Conservation (phyloP, 1,140 invertebrate species). For the Mylabris phalerata region DNA sequence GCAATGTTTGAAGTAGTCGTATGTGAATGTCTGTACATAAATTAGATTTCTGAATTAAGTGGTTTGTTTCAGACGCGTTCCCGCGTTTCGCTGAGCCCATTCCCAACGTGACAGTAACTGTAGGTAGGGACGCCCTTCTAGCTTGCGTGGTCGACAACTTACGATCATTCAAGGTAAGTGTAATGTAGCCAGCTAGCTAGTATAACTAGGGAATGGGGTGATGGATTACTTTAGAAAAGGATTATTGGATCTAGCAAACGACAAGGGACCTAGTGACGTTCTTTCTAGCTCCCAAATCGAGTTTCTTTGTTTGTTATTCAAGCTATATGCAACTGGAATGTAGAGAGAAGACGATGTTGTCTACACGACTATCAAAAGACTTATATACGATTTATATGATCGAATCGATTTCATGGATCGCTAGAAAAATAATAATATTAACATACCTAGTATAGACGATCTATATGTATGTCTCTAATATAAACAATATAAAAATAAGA, state of each 20-base stretch:
- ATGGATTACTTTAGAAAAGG: constrained; percentile 29
- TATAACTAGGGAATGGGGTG: not conserved
- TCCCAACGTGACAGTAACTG: constrained; percentile 86
- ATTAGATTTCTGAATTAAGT: constrained; percentile 13
- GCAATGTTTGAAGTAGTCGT: too few relatives aligned
- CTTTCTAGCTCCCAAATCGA: constrained; percentile 21
- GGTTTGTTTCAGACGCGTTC: constrained; percentile 51
- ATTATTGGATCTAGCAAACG: constrained; percentile 33
- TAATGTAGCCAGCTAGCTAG: not conserved
- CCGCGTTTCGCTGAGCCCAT: constrained; percentile 85
- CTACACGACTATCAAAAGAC: too few relatives aligned
- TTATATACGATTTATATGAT: not conserved
- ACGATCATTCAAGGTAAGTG: constrained; percentile 75
- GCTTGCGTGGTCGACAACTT: constrained; percentile 93
- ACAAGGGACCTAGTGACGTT: constrained; percentile 17
- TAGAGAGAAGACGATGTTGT: too few relatives aligned
- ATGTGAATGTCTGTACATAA: constrained; percentile 2
- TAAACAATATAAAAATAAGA: constrained; percentile 38
- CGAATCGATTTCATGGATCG: constrained; percentile 34
- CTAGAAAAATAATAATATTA: constrained; percentile 42
- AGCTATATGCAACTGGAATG: constrained; percentile 6
- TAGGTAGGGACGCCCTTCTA: constrained; percentile 80
- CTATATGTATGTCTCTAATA: constrained; percentile 17
- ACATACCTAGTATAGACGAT: constrained; percentile 16
- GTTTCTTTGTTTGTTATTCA: constrained; percentile 30